phyloP scores from a whole-genome alignment of 2,888 invertebrate species.

The Pyrgus malvae region DNA sequence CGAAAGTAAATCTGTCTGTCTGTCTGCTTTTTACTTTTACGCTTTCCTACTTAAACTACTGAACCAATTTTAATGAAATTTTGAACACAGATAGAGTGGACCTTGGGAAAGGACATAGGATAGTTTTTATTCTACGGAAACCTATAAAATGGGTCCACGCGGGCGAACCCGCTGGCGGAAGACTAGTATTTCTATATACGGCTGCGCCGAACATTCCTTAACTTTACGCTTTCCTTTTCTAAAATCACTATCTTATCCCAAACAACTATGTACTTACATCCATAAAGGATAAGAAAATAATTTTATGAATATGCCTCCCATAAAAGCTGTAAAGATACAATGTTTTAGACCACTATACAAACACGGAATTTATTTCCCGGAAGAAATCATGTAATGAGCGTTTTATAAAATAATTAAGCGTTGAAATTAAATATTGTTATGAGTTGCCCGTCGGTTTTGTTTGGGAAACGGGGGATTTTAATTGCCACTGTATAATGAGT shows the following conservation, averaged over 20 bases:
- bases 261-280: constrained; percentile 36
- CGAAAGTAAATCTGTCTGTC: too few species aligned
- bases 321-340: constrained; percentile 55
- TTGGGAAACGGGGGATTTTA: constrained; percentile 26
- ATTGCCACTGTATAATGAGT: constrained; percentile 24
- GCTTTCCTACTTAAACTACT: too few species aligned
- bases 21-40: too few species aligned
- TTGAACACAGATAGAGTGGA: too few species aligned
- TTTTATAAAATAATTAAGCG: constrained; percentile 27
- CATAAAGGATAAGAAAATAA: constrained; percentile 51
- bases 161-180: too few species aligned
- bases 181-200: too few species aligned
- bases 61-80: too few species aligned
- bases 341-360: constrained; percentile 44
- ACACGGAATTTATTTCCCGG: constrained; percentile 42
- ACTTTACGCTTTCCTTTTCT: too few species aligned
- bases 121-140: too few species aligned
- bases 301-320: constrained; percentile 50
- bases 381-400: constrained; percentile 25
- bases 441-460: constrained; percentile 32
- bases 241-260: constrained; percentile 1
- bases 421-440: constrained; percentile 28
- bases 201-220: too few species aligned
- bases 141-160: too few species aligned
- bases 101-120: too few species aligned